Evolutionary conservation across 2,888 invertebrate genomes (phyloP).

Genomic region (Epinotia brunnichana): DNA sequence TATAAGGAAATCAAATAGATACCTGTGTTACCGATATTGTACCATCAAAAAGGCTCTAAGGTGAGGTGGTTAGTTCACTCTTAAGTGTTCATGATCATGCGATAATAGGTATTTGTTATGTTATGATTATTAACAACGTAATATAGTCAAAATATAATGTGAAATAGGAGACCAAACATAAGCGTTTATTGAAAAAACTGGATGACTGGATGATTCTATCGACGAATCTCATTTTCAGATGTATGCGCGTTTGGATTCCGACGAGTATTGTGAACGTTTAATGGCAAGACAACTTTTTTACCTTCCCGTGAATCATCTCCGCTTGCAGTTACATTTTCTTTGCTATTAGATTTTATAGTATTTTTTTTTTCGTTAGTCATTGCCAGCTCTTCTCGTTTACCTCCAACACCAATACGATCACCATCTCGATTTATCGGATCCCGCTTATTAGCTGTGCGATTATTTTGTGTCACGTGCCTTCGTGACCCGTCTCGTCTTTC

Average conservation of each 20-base stretch:
- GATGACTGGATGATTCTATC: neutral
- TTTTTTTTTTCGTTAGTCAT: neutral
- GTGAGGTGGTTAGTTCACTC: no score
- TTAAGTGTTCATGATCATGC: no score
- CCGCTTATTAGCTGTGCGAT: neutral
- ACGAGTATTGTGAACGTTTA: constrained; percentile 14
- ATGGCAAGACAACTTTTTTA: neutral
- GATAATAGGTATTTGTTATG: no score
- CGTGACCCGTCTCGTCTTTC: neutral
- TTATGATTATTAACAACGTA: no score
- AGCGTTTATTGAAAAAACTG: neutral
- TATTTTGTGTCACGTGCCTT: neutral
- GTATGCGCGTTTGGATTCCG: constrained; percentile 13
- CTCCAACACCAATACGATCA: neutral
- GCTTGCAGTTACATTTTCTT: neutral
- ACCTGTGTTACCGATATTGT: no score
- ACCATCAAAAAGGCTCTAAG: no score
- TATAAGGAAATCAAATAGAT: no score
- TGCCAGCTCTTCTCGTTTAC: neutral
- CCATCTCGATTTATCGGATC: neutral
- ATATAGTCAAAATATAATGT: neutral
- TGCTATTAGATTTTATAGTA: neutral
- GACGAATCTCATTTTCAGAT: constrained; percentile 34
- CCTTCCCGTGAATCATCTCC: neutral
- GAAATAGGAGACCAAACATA: neutral